Evolutionary conservation across 1,140 invertebrate species (phyloP).

Genomic region (Meloidogyne chitwoodi): DNA sequence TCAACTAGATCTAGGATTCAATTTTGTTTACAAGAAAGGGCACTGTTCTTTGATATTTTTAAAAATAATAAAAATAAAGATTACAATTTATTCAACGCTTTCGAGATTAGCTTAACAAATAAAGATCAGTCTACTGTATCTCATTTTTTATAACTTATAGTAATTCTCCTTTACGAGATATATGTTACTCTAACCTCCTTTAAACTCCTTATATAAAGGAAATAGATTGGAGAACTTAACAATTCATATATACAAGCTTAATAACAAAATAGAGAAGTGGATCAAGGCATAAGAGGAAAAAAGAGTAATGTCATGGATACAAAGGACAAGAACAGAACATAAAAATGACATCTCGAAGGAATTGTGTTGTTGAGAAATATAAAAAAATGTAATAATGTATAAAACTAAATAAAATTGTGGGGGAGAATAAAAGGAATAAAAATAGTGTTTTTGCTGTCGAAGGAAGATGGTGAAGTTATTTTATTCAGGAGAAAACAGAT

Average conservation of each 20-base stretch:
- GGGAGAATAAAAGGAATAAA: slow-evolving; percentile 4
- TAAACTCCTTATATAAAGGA: background rate
- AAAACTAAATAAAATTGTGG: background rate
- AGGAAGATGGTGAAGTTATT: background rate
- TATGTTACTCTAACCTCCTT: background rate
- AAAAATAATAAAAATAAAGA: background rate
- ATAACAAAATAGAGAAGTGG: slow-evolving; percentile 6
- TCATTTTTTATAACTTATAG: background rate
- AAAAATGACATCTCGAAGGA: slow-evolving; percentile 3
- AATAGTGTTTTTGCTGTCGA: background rate
- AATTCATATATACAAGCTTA: background rate
- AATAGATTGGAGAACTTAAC: background rate
- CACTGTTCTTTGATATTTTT: background rate
- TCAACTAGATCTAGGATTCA: too few relatives aligned
- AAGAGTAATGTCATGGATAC: slow-evolving; percentile 18
- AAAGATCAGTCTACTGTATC: background rate
- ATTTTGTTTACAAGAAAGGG: too few relatives aligned
- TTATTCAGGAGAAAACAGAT: background rate
- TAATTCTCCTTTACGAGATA: background rate
- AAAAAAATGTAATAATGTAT: background rate
- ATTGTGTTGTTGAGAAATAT: slow-evolving; percentile 18
- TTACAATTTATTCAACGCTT: background rate
- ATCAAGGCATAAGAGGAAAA: slow-evolving; percentile 16
- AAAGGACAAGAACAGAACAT: slow-evolving; percentile 8
- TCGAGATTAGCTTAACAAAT: background rate